Evolutionary conservation across 2,888 invertebrate genomes (phyloP), one percentile per base, ranked within the genome.

Genomic region (Agrilus cyanescens): DNA sequence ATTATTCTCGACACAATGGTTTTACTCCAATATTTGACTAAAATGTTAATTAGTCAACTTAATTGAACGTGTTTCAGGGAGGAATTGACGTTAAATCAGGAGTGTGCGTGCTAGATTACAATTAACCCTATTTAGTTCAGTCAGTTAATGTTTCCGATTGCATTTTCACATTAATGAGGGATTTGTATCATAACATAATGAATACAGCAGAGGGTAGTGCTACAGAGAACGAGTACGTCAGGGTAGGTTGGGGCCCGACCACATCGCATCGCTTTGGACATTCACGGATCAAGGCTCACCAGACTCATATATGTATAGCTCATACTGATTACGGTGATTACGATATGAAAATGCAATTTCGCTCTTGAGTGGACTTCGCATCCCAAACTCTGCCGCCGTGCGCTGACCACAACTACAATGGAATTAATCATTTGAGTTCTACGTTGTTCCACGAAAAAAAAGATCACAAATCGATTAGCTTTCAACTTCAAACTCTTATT

Each of bases 341-440:
- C 57, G 10, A 57, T 59, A 60, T 60, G 58, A 58, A 59, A 61
- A 60, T 54, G 57, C 57, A 61, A 61, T 61, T 61, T 60, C 56
- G 55, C 52, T 56, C 50, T 49, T 47, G 53, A 58, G 48, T 51
- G 53, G 46, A 40, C 48, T 38, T 16, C 35, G 44, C 39, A 41
- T 41, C 38, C 37, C 34, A 40, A 43, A 45, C 38, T 41, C 43
- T 38, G 32, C 42, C 43, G 43, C 40, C 46, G 44, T 42, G 37
- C 43, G 44, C 39, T 25, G 32, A 41, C 33, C 41, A 12, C 39
- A 39, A 35, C 48, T 10, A 25, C 25, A 25, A 25, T 25, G 25
- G 10, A 25, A 25, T 25, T 25, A 25, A 25, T 25, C 25, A 25
- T 25, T 25, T 25, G 4, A 25, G 25, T 25, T 25, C 25, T 10